These are phyloP conservation scores for Orthonyx spaldingii DNA, from an alignment of 2,113 vertebrate genomes.

Conservation along the genomic window DNA sequence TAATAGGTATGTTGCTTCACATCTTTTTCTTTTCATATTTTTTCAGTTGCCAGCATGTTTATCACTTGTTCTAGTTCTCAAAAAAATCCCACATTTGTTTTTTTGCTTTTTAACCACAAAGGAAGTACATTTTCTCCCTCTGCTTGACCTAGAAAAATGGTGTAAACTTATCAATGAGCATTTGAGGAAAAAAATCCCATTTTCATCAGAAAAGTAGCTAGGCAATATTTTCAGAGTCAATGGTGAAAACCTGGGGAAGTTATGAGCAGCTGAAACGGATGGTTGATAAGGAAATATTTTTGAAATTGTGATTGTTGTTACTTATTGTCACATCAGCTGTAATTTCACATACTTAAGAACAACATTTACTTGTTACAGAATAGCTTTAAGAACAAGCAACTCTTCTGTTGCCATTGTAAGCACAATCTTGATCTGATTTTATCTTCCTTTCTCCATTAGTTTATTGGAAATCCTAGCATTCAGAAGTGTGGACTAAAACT, in stretches of 20 bases:
- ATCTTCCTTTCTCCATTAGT: conserved; percentile 69
- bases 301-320: not conserved
- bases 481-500: conserved; percentile 87
- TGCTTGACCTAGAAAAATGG: not conserved
- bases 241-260: not conserved
- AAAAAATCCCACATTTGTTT: not conserved
- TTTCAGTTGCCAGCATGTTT: not conserved
- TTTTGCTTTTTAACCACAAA: not conserved
- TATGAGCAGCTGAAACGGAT: not conserved
- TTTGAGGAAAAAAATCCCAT: not conserved
- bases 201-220: not conserved
- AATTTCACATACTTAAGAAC: not conserved
- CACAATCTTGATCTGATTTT: not conserved
- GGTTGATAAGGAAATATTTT: not conserved
- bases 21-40: not conserved
- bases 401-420: not conserved
- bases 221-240: not conserved
- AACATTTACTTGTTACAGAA: not conserved
- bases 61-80: not conserved
- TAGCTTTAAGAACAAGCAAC: not conserved
- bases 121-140: not conserved
- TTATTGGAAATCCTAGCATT: conserved; percentile 83
- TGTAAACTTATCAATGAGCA: not conserved
- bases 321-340: not conserved
- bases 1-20: not conserved